Evolutionary conservation across 2,113 vertebrate genomes (phyloP).

Genomic region (Uria aalge): DNA sequence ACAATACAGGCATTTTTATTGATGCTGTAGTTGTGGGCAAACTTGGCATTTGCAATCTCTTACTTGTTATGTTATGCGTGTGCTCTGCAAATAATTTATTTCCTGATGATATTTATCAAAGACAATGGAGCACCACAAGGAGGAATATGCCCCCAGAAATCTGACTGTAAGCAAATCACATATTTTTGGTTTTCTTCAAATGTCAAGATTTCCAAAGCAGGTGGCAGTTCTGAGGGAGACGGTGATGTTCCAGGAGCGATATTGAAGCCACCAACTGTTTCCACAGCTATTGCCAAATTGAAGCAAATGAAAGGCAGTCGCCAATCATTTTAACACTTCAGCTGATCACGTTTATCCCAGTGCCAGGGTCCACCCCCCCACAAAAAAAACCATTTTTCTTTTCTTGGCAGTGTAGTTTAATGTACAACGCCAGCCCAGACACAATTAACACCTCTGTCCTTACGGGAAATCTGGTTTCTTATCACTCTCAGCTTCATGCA

Average conservation of each 20-base stretch:
- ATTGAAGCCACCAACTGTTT: not conserved
- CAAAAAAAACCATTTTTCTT: not conserved
- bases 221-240: not conserved
- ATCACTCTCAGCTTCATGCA: not conserved
- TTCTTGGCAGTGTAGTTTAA: not conserved
- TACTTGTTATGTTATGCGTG: rapidly evolving
- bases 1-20: not conserved
- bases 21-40: not conserved
- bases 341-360: not conserved
- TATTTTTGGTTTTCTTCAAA: not conserved
- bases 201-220: constrained; percentile 1
- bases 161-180: not conserved
- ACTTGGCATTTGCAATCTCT: not conserved
- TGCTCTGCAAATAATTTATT: not conserved
- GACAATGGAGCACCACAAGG: not conserved
- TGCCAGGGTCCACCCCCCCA: not conserved
- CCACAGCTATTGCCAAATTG: not conserved
- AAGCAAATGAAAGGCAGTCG: not conserved
- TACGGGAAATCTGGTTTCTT: constrained; percentile 42
- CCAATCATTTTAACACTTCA: not conserved
- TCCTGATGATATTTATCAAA: not conserved
- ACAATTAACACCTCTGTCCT: not conserved
- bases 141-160: not conserved
- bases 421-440: not conserved
- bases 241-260: not conserved